Evolutionary conservation across 2,113 vertebrate genomes (phyloP), one percentile per base, ranked within the genome.

Genomic region (Rousettus leschenaultii): DNA sequence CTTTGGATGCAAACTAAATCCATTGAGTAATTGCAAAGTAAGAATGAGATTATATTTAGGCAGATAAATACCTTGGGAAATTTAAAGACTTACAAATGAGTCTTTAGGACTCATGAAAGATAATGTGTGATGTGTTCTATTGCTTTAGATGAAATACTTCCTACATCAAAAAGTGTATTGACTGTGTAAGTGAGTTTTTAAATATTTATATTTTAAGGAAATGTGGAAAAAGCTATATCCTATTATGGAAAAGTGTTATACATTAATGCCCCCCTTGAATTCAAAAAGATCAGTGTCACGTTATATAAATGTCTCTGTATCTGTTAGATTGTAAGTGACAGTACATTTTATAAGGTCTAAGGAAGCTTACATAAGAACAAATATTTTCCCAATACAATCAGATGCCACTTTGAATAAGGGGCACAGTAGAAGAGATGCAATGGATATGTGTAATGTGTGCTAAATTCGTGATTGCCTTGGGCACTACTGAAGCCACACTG

Each of bases 331-430:
- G 51, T 96, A 91, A 97, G 97, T 97, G 98, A 97, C 96, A 24
- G 97, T 90, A 96, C 66, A 68, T 98, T 98, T 98, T 97, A 89
- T 97, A 94, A 96, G 97, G 95, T 98, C 97, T 97, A 85, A 96
- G 91, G 65, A 97, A 98, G 96, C 95, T 98, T 99, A 98, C 93
- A 96, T 98, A 98, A 98, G 97, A 98, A 97, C 97, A 98, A 98
- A 98, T 98, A 98, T 98, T 99, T 98, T 97, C 96, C 97, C 96
- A 98, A 98, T 98, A 98, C 98, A 98, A 97, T 98, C 97, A 98
- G 97, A 98, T 98, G 98, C 95, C 98, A 98, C 97, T 98, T 98
- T 98, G 98, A 98, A 96, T 95, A 94, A 93, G 97, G 97, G 97
- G 86, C 98, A 98, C 97, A 89, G 97, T 97, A 97, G 97, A 98